A percentile compares a stretch with the other conserved stretches of the same genome.
phyloP scores from a whole-genome alignment of 1,140 invertebrate species.

The Aricia agestis region DNA sequence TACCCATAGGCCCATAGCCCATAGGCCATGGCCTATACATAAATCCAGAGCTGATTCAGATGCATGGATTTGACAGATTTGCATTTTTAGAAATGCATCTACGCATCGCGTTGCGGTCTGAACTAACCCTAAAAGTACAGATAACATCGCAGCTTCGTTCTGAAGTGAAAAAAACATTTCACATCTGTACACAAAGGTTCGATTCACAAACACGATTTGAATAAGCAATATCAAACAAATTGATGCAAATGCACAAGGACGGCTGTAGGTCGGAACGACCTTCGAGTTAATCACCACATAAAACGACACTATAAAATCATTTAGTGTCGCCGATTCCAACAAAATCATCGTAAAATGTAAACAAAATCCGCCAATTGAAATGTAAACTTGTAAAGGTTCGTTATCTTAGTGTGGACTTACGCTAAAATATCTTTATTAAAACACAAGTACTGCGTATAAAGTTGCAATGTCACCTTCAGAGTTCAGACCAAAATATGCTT shows the following conservation, averaged over 20 bases:
- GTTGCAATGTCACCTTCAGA: too few relatives aligned
- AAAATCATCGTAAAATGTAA: neutral
- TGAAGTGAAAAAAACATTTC: neutral
- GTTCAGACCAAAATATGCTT: too few relatives aligned
- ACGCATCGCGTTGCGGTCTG: too few relatives aligned
- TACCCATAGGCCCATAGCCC: too few relatives aligned
- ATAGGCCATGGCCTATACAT: too few relatives aligned
- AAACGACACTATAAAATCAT: slow-evolving; percentile 5
- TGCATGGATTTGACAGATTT: too few relatives aligned
- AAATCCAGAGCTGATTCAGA: too few relatives aligned
- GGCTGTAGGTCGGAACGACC: neutral
- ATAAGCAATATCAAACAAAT: neutral
- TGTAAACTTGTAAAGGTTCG: neutral
- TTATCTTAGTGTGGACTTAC: neutral
- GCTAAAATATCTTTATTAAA: too few relatives aligned
- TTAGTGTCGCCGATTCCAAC: neutral
- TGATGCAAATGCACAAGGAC: neutral
- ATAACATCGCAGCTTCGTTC: too few relatives aligned
- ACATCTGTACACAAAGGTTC: neutral
- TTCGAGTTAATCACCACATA: slow-evolving; percentile 5
- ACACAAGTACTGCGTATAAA: too few relatives aligned
- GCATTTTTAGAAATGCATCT: too few relatives aligned
- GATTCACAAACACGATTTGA: neutral
- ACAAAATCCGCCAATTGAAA: neutral
- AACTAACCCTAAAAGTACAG: too few relatives aligned